These are phyloP conservation scores for Nothobranchius furzeri DNA, from an alignment of 2,113 vertebrate genomes.

Conservation along the genomic window DNA sequence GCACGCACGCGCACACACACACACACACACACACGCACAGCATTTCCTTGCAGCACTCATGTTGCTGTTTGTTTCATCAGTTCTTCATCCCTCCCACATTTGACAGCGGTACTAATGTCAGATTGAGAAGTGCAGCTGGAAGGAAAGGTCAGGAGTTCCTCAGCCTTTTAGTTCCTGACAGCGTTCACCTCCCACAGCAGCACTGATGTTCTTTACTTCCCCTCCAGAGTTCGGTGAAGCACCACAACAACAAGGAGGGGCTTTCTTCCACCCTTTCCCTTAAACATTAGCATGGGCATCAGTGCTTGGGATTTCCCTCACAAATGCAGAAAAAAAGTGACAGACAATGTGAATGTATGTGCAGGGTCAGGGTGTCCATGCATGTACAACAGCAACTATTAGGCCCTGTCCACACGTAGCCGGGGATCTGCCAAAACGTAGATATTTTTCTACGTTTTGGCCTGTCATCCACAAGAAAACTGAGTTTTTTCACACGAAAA, in stretches of 20 bases:
- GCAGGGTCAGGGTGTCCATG: too few relatives aligned
- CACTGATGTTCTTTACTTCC: conserved; percentile 27
- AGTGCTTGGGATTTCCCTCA: conserved; percentile 52
- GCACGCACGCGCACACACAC: not conserved
- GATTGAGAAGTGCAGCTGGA: conserved; percentile 37
- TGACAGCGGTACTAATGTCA: conserved; percentile 26
- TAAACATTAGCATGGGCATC: conserved; percentile 53
- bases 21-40: not conserved
- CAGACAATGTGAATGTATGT: conserved; percentile 1
- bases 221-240: conserved; percentile 41
- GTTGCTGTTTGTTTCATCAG: not conserved
- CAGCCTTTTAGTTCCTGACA: conserved; percentile 59
- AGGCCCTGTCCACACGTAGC: too few relatives aligned
- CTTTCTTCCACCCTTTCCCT: conserved; percentile 49
- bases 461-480: too few relatives aligned
- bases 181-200: conserved; percentile 43
- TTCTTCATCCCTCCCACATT: not conserved
- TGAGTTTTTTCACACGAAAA: too few relatives aligned
- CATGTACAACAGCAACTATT: too few relatives aligned
- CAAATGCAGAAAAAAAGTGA: conserved; percentile 8
- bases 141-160: conserved; percentile 73
- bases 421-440: too few relatives aligned
- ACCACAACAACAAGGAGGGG: conserved; percentile 24
- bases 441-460: too few relatives aligned
- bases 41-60: conserved; percentile 22